Percentiles rank a stretch among this genome's conserved stretches.
Conservation (phyloP, 23 tunicate genomes). For the Ascidia mentula region DNA sequence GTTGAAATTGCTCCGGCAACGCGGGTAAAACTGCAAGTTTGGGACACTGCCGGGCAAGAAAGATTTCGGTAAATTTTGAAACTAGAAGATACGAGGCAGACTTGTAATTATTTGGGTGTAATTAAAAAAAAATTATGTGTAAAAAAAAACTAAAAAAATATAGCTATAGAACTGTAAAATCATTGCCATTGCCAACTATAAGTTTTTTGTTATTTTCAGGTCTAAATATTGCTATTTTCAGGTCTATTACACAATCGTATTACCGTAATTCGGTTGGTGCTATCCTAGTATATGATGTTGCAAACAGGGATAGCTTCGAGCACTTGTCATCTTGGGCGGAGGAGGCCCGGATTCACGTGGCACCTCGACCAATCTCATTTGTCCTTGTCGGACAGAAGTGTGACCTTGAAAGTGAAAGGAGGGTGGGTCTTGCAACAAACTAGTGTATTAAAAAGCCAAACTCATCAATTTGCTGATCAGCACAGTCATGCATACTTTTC, state of each 20-base stretch:
- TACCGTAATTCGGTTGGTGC: constrained; percentile 95
- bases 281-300: constrained; percentile 85
- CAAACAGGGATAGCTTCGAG: constrained; percentile 83
- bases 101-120: background rate
- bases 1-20: constrained; percentile 74
- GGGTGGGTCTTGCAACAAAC: constrained; percentile 45
- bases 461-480: too few species aligned
- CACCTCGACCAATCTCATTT: constrained; percentile 69
- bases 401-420: constrained; percentile 60
- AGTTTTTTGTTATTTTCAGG: too few species aligned
- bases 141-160: background rate
- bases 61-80: constrained; percentile 55
- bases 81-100: background rate
- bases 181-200: background rate
- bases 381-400: constrained; percentile 90
- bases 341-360: constrained; percentile 85
- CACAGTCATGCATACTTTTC: too few species aligned
- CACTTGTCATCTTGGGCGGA: constrained; percentile 82
- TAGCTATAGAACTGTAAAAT: too few species aligned
- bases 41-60: constrained; percentile 99
- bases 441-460: too few species aligned
- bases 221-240: constrained; percentile 11
- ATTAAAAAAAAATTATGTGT: background rate
- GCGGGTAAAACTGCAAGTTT: constrained; percentile 76
- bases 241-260: constrained; percentile 87